A percentile compares a stretch with the other conserved stretches of the same genome.
Evolutionary conservation across 2,797 vertebrate genomes (phyloP).

Genomic region (Spondyliosoma cantharus): DNA sequence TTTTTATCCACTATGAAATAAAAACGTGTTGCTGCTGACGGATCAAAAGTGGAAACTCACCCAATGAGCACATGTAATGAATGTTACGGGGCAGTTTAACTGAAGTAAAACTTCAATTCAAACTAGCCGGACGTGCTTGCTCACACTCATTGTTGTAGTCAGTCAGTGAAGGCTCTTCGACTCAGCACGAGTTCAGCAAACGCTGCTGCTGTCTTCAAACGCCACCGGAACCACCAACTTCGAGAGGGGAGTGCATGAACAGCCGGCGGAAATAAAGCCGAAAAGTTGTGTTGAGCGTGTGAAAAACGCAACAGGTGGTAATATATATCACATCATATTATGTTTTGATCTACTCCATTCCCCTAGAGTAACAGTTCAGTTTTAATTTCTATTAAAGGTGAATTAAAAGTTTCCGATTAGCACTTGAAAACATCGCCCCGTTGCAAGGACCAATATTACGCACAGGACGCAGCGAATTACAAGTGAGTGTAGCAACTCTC

Average conservation of each 20-base stretch:
- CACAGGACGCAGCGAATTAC: conserved; percentile 56
- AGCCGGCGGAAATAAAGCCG: background rate
- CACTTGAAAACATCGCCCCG: conserved; percentile 51
- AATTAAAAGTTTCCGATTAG: background rate
- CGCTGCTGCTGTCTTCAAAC: conserved; percentile 53
- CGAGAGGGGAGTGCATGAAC: too few relatives aligned
- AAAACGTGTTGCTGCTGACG: background rate
- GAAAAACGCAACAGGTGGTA: too few relatives aligned
- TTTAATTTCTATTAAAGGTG: too few relatives aligned
- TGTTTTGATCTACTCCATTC: rapidly evolving
- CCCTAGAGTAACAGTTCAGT: background rate
- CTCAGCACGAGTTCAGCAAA: conserved; percentile 62
- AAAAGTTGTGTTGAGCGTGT: background rate
- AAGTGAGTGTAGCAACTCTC: conserved; percentile 19
- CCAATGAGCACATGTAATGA: conserved; percentile 57
- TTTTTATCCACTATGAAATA: background rate
- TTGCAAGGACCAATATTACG: background rate
- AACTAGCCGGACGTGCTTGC: conserved; percentile 36
- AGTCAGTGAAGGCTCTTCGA: background rate
- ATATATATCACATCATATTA: background rate
- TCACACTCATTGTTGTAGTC: conserved; percentile 64
- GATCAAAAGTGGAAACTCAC: conserved; percentile 61
- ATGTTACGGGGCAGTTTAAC: conserved; percentile 32
- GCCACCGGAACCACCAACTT: conserved; percentile 15
- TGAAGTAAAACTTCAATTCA: conserved; percentile 42